phyloP scores from a whole-genome alignment of 2,113 vertebrate species.

The Odontophorus gujanensis region DNA sequence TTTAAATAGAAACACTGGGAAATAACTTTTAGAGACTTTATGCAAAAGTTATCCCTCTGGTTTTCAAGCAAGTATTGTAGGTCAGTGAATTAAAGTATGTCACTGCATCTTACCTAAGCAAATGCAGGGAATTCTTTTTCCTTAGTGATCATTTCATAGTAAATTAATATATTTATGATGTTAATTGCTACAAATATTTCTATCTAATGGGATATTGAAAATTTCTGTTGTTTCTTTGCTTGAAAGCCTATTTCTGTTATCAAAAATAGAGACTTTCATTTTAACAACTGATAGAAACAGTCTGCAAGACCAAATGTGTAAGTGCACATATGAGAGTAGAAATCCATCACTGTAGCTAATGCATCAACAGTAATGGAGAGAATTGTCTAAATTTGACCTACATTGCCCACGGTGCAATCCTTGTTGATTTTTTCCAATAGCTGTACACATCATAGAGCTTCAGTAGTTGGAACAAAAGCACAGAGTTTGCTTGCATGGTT shows the following conservation, averaged over 20 bases:
- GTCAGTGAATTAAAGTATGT: background rate
- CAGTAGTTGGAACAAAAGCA: background rate
- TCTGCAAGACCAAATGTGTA: background rate
- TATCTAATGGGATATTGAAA: background rate
- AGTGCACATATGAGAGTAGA: background rate
- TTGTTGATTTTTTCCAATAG: background rate
- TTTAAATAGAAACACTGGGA: background rate
- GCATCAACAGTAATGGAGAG: background rate
- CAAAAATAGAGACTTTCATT: background rate
- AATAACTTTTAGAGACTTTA: background rate
- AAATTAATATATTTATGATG: background rate
- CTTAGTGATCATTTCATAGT: background rate
- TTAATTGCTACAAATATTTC: background rate
- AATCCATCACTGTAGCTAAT: background rate
- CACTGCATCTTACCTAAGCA: background rate
- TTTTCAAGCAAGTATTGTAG: background rate
- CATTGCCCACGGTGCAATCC: background rate
- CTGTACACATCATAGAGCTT: background rate
- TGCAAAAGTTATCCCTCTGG: background rate
- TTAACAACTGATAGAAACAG: background rate
- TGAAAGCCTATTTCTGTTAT: background rate
- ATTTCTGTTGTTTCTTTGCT: background rate
- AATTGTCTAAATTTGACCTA: background rate
- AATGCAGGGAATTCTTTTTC: background rate
- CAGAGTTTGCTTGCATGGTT: background rate